Conservation (phyloP, 2,888 invertebrate genomes). For the Anodontia alba region DNA sequence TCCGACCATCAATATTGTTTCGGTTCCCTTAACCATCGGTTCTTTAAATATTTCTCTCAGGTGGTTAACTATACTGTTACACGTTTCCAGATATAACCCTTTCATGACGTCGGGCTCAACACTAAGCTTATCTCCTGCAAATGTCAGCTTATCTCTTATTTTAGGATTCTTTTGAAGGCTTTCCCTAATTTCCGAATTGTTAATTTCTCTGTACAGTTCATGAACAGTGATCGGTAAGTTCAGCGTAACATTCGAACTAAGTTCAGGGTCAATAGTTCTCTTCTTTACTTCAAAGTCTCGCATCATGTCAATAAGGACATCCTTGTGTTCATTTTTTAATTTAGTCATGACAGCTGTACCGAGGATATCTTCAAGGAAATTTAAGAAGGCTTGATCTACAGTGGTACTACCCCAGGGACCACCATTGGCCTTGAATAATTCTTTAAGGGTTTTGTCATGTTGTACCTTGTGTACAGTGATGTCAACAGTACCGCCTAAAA, state of each 20-base stretch:
- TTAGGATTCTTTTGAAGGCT: background rate
- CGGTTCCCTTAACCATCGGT: slow-evolving; percentile 16
- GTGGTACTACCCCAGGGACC: slow-evolving; percentile 45
- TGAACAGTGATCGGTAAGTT: background rate
- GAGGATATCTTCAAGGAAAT: slow-evolving; percentile 28
- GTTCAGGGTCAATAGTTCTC: background rate
- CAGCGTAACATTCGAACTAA: background rate
- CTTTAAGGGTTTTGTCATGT: slow-evolving; percentile 22
- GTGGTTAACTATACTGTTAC: slow-evolving; percentile 21
- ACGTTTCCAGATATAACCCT: slow-evolving; percentile 21
- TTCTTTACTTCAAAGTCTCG: slow-evolving; percentile 14
- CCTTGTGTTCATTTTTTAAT: background rate
- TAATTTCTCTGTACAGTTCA: background rate
- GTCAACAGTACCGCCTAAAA: slow-evolving; percentile 49
- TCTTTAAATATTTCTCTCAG: slow-evolving; percentile 22
- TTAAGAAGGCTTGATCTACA: slow-evolving; percentile 34
- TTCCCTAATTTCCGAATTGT: background rate
- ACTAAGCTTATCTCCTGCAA: slow-evolving; percentile 10
- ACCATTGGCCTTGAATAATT: slow-evolving; percentile 38
- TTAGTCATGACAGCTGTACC: background rate
- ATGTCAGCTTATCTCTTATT: background rate
- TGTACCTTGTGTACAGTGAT: slow-evolving; percentile 39
- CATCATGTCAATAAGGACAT: background rate
- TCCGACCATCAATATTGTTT: slow-evolving; percentile 49
- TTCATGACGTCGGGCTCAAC: slow-evolving; percentile 22